A percentile compares a stretch with the other conserved stretches of the same genome.
Conservation (phyloP, 2,888 invertebrate genomes). For the Drosophila suboccidentalis region DNA sequence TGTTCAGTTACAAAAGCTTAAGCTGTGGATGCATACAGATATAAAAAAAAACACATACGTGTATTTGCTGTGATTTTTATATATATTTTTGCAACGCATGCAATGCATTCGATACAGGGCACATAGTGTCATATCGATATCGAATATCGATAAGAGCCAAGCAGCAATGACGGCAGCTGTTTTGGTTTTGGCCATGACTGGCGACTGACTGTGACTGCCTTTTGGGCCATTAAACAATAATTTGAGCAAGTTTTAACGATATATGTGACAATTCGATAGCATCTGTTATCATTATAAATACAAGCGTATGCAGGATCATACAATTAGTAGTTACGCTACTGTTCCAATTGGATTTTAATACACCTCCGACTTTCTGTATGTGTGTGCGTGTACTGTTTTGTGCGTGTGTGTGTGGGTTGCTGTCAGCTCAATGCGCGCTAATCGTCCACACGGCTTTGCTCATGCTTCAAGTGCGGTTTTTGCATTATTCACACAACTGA, state of each 20-base stretch:
- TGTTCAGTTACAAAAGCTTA: conserved; percentile 19
- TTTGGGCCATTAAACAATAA: conserved; percentile 36
- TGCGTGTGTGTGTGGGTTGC: conserved; percentile 30
- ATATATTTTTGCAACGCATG: conserved; percentile 58
- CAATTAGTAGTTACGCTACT: conserved; percentile 9
- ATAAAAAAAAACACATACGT: conserved; percentile 8
- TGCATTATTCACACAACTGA: conserved; percentile 55
- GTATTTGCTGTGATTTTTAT: conserved; percentile 16
- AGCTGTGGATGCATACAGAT: background rate
- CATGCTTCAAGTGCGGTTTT: conserved; percentile 60
- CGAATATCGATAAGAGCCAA: conserved; percentile 45
- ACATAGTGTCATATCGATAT: conserved; percentile 56
- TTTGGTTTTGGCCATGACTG: conserved; percentile 66
- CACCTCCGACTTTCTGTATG: conserved; percentile 4
- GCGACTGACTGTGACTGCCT: conserved; percentile 57
- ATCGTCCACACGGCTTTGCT: conserved; percentile 39
- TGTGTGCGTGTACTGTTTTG: conserved; percentile 13
- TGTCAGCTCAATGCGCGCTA: conserved; percentile 59
- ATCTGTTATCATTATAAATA: conserved; percentile 5
- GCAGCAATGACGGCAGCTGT: conserved; percentile 74
- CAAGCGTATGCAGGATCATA: conserved; percentile 6
- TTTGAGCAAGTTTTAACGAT: conserved; percentile 33
- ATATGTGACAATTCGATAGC: conserved; percentile 20
- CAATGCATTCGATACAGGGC: conserved; percentile 57
- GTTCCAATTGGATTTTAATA: conserved; percentile 45